Evolutionary conservation across 2,888 invertebrate genomes (phyloP).

Genomic region (Drosophila pegasa): DNA sequence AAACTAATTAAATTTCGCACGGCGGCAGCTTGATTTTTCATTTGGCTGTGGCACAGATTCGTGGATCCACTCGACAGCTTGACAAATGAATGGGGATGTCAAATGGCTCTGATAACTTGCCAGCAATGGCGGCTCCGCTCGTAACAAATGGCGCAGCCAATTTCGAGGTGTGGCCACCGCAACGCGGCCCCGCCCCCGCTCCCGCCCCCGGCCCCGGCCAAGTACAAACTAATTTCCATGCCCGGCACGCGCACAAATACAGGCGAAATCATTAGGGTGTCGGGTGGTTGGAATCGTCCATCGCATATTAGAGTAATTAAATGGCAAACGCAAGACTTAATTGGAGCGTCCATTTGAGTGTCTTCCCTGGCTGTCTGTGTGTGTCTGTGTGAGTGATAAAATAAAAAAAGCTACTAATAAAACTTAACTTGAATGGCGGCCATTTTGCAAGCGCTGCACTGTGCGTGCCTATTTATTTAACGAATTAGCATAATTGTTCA

Average conservation of each 20-base stretch:
- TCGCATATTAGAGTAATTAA: conserved; percentile 82
- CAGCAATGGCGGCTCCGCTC: conserved; percentile 68
- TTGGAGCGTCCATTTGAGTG: conserved; percentile 65
- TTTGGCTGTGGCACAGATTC: conserved; percentile 68
- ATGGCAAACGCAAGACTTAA: conserved; percentile 80
- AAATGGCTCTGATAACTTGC: conserved; percentile 80
- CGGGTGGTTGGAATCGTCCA: conserved; percentile 48
- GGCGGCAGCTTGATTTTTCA: conserved; percentile 46
- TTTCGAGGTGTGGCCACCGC: conserved; percentile 70
- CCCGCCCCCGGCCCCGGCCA: conserved; percentile 48
- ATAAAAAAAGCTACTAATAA: conserved; percentile 75
- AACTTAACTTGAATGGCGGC: conserved; percentile 73
- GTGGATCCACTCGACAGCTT: conserved; percentile 66
- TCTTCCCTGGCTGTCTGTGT: conserved; percentile 9
- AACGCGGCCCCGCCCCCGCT: too few species aligned
- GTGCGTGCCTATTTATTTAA: conserved; percentile 79
- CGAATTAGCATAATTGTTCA: conserved; percentile 84
- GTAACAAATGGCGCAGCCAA: conserved; percentile 72
- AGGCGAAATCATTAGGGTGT: conserved; percentile 49
- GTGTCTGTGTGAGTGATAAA: conserved; percentile 55
- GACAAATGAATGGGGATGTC: conserved; percentile 81
- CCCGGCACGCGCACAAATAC: conserved; percentile 74
- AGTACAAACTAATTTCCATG: conserved; percentile 76
- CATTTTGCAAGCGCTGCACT: conserved; percentile 58
- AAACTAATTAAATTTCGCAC: conserved; percentile 68